Base-by-base conservation (phyloP, 2,113 vertebrate genomes). In the Proteles cristata region DNA sequence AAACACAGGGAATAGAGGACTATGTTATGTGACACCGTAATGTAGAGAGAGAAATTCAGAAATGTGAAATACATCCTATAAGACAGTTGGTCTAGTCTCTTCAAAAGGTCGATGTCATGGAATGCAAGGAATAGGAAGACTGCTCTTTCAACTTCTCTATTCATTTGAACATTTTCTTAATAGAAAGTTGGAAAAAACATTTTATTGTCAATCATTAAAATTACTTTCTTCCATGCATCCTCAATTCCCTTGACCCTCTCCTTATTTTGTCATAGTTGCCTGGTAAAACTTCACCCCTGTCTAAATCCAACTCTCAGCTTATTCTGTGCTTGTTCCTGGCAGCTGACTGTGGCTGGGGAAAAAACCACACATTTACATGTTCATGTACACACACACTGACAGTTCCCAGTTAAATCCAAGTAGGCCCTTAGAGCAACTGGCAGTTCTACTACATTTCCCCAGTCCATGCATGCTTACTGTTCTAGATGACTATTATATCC, bases 221-320 rank as follows among this genome's bases (percentile, higher is more conserved):
- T 73, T 35, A 87, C 35, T 33, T 25, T 15, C 25, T 65, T 88
- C 7, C 43, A 15, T 73, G 43, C 31, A 83, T 73, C n/a, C 31
- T 83, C 69, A 88, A 2, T 33, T 58, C 28, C 92, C 43, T 84
- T 71, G 39, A 89, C 33, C 25, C 85, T 86, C 55, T 89, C 65
- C 85, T 85, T 68, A 69, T 53, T 80, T 85, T 85, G 85, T 88
- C 35, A n/a, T 12, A 48, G 21, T 86, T 58, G 31, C 35, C 35
- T n/a, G 69, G n/a, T 83, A 43, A 96, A 86, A 85, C 1, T 35
- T 77, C 63, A 88, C 9, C 19, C 28, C 21, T 58, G 31, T 35
- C 33, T 79, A 86, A 86, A 79, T 66, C 68, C n/a, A 77, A 8
- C 45, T 63, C 68, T 84, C 73, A 45, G 45, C 43, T 79, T 35